Percentiles rank a stretch among this genome's conserved stretches.
Evolutionary conservation across 2,113 vertebrate species (phyloP).

Genomic region (Syrmaticus mikado): DNA sequence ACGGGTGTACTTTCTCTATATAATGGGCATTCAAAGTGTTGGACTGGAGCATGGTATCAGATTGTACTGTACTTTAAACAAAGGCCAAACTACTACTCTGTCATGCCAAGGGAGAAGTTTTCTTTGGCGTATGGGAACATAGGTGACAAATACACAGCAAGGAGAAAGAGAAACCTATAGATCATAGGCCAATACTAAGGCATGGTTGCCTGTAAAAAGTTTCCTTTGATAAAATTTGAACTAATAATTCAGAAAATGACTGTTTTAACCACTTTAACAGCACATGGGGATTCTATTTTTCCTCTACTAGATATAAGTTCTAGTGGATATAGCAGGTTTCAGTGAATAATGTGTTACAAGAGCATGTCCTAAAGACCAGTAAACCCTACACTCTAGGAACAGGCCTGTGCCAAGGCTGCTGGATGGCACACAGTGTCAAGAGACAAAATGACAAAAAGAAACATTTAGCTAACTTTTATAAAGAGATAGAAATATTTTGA

Average conservation of each 20-base stretch:
- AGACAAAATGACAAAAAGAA: constrained; percentile 64
- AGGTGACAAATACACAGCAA: neutral
- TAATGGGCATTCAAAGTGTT: neutral
- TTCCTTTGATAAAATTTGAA: constrained; percentile 14
- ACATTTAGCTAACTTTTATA: neutral
- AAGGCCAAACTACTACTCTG: neutral
- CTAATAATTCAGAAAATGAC: constrained; percentile 43
- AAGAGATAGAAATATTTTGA: constrained; percentile 18
- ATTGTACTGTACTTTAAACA: neutral
- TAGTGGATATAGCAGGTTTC: constrained; percentile 63
- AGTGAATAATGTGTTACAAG: constrained; percentile 52
- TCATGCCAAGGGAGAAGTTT: neutral
- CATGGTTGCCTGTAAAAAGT: neutral
- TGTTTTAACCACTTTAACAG: constrained; percentile 60
- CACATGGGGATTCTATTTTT: constrained; percentile 50
- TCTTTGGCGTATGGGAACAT: neutral
- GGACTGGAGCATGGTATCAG: neutral
- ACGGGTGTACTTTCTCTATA: neutral
- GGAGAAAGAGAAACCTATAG: neutral
- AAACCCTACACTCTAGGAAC: constrained; percentile 46
- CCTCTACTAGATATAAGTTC: constrained; percentile 52
- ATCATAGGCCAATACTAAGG: neutral
- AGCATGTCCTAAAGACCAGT: constrained; percentile 47
- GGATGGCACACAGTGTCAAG: neutral
- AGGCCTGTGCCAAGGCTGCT: constrained; percentile 34